phyloP scores from a whole-genome alignment of 2,888 invertebrate species.

The Leucophora obtusa region DNA sequence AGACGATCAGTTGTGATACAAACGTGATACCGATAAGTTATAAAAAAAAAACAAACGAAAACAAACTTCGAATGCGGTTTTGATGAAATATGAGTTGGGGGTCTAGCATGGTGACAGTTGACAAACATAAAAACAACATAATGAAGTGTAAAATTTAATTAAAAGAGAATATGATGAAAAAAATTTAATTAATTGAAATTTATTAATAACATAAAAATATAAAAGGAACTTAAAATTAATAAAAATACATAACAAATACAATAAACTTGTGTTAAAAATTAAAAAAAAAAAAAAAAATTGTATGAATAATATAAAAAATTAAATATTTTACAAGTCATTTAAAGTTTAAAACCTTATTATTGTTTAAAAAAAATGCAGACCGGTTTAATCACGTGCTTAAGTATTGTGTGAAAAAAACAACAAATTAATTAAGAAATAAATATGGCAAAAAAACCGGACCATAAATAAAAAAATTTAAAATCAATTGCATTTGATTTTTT shows the following conservation, averaged over 20 bases:
- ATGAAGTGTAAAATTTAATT: neutral
- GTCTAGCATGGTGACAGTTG: neutral
- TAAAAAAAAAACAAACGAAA: slow-evolving; percentile 9
- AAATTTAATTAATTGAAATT: slow-evolving; percentile 3
- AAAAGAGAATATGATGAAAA: neutral
- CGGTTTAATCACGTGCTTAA: slow-evolving; percentile 61
- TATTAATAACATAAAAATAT: neutral
- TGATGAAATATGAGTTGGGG: slow-evolving; percentile 7
- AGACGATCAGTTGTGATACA: slow-evolving; percentile 73
- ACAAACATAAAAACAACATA: neutral
- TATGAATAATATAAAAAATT: neutral
- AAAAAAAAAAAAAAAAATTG: neutral
- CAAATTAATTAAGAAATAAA: neutral
- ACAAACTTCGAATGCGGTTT: slow-evolving; percentile 10
- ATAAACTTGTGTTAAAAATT: neutral
- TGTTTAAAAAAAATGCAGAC: slow-evolving; percentile 6
- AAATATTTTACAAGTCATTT: neutral
- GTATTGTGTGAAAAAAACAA: neutral
- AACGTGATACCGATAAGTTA: slow-evolving; percentile 71
- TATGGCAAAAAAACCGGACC: neutral
- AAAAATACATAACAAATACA: neutral
- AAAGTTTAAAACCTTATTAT: neutral
- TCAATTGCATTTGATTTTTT: neutral
- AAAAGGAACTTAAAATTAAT: neutral
- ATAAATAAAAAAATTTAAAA: neutral